Conservation (phyloP, 2,797 vertebrate genomes). For the Characodon lateralis region DNA sequence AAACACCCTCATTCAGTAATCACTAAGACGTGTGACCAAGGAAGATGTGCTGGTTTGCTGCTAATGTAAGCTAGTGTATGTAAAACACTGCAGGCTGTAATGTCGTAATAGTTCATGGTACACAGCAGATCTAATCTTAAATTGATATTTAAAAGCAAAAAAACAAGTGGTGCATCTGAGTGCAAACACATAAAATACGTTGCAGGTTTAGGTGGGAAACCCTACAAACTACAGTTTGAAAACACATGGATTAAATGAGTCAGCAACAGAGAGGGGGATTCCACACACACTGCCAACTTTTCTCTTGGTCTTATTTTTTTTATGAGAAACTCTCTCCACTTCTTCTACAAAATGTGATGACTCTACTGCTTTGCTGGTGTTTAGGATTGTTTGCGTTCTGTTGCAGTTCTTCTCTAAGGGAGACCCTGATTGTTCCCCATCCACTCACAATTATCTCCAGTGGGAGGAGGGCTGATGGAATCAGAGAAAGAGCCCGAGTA, state of each 20-base stretch:
- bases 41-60: no score
- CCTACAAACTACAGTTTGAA: slow-evolving; percentile 83
- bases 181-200: slow-evolving; percentile 42
- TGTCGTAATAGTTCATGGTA: not conserved
- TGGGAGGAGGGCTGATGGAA: slow-evolving; percentile 22
- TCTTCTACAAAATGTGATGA: slow-evolving; percentile 80
- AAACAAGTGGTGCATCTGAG: slow-evolving; percentile 20
- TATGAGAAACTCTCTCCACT: slow-evolving; percentile 83
- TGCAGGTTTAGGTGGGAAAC: slow-evolving; percentile 80
- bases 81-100: not conserved
- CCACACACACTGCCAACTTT: slow-evolving; percentile 81
- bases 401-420: slow-evolving; percentile 75
- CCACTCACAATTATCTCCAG: slow-evolving; percentile 38
- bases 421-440: slow-evolving; percentile 68
- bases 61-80: not conserved
- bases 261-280: slow-evolving; percentile 90
- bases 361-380: slow-evolving; percentile 74
- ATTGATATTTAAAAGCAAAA: not conserved
- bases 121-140: not conserved
- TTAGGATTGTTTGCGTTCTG: slow-evolving; percentile 71
- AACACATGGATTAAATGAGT: slow-evolving; percentile 89
- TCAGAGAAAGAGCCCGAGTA: slow-evolving; percentile 19
- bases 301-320: slow-evolving; percentile 42
- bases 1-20: not conserved
- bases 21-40: not conserved